phyloP scores from a whole-genome alignment of 2,888 invertebrate species.

The Liposcelis brunnea region DNA sequence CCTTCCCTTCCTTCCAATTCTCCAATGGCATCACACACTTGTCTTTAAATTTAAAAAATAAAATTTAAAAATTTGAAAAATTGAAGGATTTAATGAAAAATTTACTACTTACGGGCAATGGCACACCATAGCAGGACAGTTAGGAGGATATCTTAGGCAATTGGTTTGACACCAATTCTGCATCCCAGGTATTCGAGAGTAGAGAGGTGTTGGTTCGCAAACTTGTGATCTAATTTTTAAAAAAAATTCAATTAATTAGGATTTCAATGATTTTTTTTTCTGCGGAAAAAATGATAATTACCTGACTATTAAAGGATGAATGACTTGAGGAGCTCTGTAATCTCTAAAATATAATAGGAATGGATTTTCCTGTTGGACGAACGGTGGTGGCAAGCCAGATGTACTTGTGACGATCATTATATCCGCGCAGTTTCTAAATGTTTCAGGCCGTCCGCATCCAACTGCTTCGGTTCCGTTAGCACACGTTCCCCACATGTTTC shows the following conservation, averaged over 20 bases:
- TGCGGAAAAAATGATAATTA: constrained; percentile 20
- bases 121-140: constrained; percentile 60
- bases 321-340: constrained; percentile 37
- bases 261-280: constrained; percentile 8
- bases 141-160: constrained; percentile 71
- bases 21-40: constrained; percentile 66
- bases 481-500: constrained; percentile 84
- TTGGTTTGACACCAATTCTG: constrained; percentile 69
- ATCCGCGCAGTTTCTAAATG: constrained; percentile 82
- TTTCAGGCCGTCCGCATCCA: constrained; percentile 80
- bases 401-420: constrained; percentile 65
- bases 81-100: too few relatives aligned
- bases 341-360: constrained; percentile 63
- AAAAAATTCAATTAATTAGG: background rate
- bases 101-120: constrained; percentile 71
- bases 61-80: too few relatives aligned
- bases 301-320: constrained; percentile 62
- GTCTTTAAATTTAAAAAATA: constrained; percentile 32
- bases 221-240: constrained; percentile 48
- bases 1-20: constrained; percentile 52
- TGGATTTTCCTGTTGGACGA: constrained; percentile 49
- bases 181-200: constrained; percentile 55
- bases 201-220: constrained; percentile 48
- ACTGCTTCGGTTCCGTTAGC: constrained; percentile 71
- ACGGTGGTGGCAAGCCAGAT: constrained; percentile 51